Evolutionary conservation across 2,113 vertebrate species (phyloP), one percentile per base, ranked within the genome.

Genomic region (Epinephelus cyanopodus): DNA sequence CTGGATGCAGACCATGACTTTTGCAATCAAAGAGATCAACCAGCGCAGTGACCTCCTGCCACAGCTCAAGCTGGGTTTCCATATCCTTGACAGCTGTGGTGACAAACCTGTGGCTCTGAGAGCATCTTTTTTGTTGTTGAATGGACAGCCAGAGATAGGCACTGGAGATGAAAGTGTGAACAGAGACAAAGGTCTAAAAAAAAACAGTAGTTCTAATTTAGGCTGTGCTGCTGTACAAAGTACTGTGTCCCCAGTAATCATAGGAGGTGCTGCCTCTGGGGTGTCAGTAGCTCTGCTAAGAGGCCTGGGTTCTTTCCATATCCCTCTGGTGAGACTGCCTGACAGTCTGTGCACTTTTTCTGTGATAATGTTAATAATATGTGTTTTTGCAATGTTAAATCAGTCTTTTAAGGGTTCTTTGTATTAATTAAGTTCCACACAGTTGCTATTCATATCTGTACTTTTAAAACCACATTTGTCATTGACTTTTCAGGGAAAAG

Each of bases 1-100:
- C 17, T 96, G 95, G 94, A 94, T 94, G 89, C 87, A 90, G 62
- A 94, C 94, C 10, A 95, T 96, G 95, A 88, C 79, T 15, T 96
- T 95, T 78, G 87, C 95, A 29, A 90, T 95, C 15, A 75, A 65
- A 53, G 95, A 96, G 72, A 94, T 96, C 75, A 96, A 96, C 80
- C 76, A 83, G 47, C 90, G 88, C 27, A 60, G 33, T 5, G 94
- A 96, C 75, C 80, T 96, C 13, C 90, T 96, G 25, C 93, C 95
- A 25, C 83, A 90, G 47, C 68, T 94, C 5, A 93, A 88, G 42
- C 76, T 95, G 45, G 95, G 95, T 29, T 95, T 93, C 58, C 93
- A 95, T 74, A 93, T 95, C 18, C 89, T 77, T 57, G 95, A 95
- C 85, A 94, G 94, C 77, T 92, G 92, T 62, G 85, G 94, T 77